These are phyloP conservation scores for Magallana angulata DNA, from an alignment of 1,140 invertebrate genomes.

Conservation along the genomic window DNA sequence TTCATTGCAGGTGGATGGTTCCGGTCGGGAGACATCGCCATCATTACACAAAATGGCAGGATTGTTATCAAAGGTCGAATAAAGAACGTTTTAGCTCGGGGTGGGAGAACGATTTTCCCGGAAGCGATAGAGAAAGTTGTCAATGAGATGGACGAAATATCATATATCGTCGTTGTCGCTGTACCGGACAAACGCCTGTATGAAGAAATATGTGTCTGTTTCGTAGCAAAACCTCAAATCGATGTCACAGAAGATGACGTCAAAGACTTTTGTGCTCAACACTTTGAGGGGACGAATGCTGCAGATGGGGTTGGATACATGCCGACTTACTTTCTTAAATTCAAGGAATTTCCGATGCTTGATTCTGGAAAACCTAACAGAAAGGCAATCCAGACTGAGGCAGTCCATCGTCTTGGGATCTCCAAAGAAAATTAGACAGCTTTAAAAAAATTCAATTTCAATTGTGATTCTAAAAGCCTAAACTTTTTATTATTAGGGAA, in stretches of 20 bases:
- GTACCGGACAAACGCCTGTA: slow-evolving; percentile 42
- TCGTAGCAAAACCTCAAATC: background rate
- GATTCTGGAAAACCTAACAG: slow-evolving; percentile 28
- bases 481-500: too few species aligned
- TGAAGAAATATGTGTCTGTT: background rate
- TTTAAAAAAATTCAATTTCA: too few species aligned
- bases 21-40: slow-evolving; percentile 35
- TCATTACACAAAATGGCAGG: background rate
- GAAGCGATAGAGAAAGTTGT: slow-evolving; percentile 20
- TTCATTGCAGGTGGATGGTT: slow-evolving; percentile 35
- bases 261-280: background rate
- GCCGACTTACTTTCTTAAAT: slow-evolving; percentile 38
- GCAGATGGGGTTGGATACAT: slow-evolving; percentile 37
- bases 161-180: slow-evolving; percentile 12
- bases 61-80: slow-evolving; percentile 39
- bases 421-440: too few species aligned
- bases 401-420: background rate
- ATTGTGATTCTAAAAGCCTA: too few species aligned
- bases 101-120: slow-evolving; percentile 32
- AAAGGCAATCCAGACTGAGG: background rate
- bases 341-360: slow-evolving; percentile 34
- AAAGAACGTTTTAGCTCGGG: slow-evolving; percentile 39
- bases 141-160: background rate
- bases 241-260: background rate
- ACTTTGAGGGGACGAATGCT: background rate